Evolutionary conservation across 2,113 vertebrate genomes (phyloP), one percentile per base, ranked within the genome.

Genomic region (Chamaetylas fuelleborni): DNA sequence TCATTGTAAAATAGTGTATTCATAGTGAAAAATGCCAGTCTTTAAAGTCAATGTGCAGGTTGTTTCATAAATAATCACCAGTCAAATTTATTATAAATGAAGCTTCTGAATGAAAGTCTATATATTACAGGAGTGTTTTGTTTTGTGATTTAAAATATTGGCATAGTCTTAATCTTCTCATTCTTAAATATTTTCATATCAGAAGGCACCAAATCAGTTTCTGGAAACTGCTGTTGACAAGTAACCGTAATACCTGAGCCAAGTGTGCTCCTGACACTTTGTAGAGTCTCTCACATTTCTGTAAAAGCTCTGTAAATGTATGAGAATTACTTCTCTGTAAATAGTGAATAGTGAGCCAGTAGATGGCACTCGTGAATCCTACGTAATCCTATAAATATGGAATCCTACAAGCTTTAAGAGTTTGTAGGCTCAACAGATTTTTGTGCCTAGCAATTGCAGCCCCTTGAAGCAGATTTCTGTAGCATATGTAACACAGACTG

Each of bases 311-410:
- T 24, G 5, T 34, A 40, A 47, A 11, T 0, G 2, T 31, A 6
- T 2, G 20, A 62, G 20, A 43, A 64, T 24, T 61, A 10, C 11
- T 74, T 25, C 47, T 53, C 78, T 76, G 60, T 61, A 48, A 88
- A 36, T 4, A 88, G 17, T 9, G 51, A 87, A 26, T 13, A 25
- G 14, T n/a, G 56, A 78, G 57, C 95, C 96, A 91, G 83, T 87
- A 97, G 95, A 53, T 92, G 96, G 94, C 94, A 90, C 54, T 90
- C 70, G 5, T 38, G 62, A 87, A 69, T 50, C 57, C 11, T 45
- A 45, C 18, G 0, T 38, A 67, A 67, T 67, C 47, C 23, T 65
- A 23, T 15, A 43, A 13, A 25, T 3, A 15, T 22, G 28, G 48
- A 62, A n/a, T 56, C 23, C 24, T 71, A 19, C 28, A 31, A 31